These are phyloP conservation scores for Verasper variegatus DNA, from an alignment of 2,113 vertebrate genomes.

Conservation along the genomic window DNA sequence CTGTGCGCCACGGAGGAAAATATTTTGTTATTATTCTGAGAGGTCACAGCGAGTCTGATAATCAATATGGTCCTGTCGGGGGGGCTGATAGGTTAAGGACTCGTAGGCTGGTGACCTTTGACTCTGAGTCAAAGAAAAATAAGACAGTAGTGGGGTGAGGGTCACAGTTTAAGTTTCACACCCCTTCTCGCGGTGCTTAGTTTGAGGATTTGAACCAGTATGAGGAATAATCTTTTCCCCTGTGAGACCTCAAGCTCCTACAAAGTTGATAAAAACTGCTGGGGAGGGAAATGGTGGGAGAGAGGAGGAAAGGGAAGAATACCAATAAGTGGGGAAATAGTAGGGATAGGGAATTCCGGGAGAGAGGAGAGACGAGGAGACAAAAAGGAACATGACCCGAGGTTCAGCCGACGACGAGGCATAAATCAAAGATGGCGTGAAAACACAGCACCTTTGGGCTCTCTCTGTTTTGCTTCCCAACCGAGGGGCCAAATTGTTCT, in stretches of 20 bases:
- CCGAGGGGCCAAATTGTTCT: conserved; percentile 56
- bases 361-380: conserved; percentile 12
- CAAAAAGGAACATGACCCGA: conserved; percentile 20
- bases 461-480: conserved; percentile 48
- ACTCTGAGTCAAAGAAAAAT: conserved; percentile 40
- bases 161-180: conserved; percentile 55
- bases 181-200: conserved; percentile 34
- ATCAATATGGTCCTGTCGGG: conserved; percentile 53
- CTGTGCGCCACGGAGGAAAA: conserved; percentile 23
- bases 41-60: conserved; percentile 33
- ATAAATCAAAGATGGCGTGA: conserved; percentile 71
- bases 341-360: not conserved
- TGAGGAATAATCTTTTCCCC: conserved; percentile 41
- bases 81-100: conserved; percentile 50
- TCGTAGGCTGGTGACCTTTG: conserved; percentile 53
- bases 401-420: conserved; percentile 37
- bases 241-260: conserved; percentile 31
- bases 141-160: conserved; percentile 29
- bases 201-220: conserved; percentile 52
- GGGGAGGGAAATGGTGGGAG: not conserved
- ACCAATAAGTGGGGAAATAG: conserved; percentile 15
- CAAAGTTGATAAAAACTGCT: conserved; percentile 16
- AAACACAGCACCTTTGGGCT: conserved; percentile 50
- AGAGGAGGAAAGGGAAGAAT: conserved; percentile 16
- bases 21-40: conserved; percentile 48